phyloP scores from a whole-genome alignment of 2,888 invertebrate species.

The Busseola fusca region DNA sequence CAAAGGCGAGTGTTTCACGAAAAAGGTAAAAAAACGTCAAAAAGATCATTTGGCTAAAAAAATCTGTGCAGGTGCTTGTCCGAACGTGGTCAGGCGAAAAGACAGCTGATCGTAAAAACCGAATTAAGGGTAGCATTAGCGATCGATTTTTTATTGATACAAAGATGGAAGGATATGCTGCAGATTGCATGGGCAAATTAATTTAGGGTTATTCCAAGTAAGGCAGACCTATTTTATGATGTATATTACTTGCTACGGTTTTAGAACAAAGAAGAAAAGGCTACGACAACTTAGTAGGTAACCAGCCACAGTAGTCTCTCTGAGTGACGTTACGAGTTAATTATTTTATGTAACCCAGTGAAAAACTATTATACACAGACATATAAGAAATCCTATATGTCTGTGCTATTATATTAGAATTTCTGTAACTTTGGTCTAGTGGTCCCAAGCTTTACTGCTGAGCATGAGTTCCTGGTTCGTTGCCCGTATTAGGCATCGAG shows the following conservation, averaged over 20 bases:
- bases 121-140: conserved; percentile 72
- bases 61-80: conserved; percentile 85
- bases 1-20: conserved; percentile 74
- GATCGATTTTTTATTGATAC: conserved; percentile 56
- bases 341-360: not conserved
- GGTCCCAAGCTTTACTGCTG: not conserved
- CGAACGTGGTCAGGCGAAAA: conserved; percentile 80
- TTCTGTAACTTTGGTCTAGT: not conserved
- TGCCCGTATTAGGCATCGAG: not conserved
- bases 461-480: not conserved
- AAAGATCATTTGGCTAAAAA: conserved; percentile 81
- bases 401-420: not conserved
- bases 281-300: not conserved
- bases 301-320: not conserved
- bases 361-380: too few relatives aligned
- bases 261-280: not conserved
- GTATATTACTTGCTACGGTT: conserved; percentile 10
- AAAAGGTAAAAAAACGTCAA: conserved; percentile 75
- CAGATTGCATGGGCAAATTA: conserved; percentile 50
- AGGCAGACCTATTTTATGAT: conserved; percentile 6
- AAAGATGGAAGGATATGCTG: conserved; percentile 42
- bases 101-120: conserved; percentile 81
- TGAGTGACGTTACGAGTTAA: not conserved
- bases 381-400: too few relatives aligned
- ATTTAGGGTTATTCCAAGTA: conserved; percentile 12